Percentiles rank a stretch among this genome's conserved stretches.
phyloP scores from a whole-genome alignment of 2,113 vertebrate species.

The Ariopsis seemanni region DNA sequence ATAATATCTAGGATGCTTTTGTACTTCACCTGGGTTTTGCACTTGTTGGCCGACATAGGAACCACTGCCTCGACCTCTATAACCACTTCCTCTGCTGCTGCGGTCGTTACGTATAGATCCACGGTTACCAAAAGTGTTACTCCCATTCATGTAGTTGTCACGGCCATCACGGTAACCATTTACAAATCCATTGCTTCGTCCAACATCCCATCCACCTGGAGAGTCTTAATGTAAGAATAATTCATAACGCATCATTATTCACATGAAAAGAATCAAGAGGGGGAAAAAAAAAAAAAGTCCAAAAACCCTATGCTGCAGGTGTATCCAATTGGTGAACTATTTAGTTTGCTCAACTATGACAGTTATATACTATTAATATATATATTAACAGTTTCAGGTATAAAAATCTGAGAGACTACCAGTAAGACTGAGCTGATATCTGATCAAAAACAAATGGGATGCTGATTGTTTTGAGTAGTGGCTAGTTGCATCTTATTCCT shows the following conservation, averaged over 20 bases:
- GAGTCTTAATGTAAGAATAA: conserved; percentile 58
- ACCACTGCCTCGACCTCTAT: conserved; percentile 67
- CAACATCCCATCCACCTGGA: conserved; percentile 67
- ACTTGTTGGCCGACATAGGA: conserved; percentile 69
- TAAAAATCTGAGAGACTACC: not conserved
- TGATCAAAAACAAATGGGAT: not conserved
- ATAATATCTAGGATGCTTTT: not conserved
- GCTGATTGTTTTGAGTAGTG: not conserved
- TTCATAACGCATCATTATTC: not conserved
- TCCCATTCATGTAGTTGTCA: conserved; percentile 71
- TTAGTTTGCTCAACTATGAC: too few species aligned
- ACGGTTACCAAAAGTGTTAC: conserved; percentile 66
- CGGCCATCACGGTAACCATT: conserved; percentile 76
- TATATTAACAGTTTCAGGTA: not conserved
- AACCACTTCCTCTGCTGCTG: conserved; percentile 67
- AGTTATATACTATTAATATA: too few species aligned
- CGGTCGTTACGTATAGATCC: conserved; percentile 75
- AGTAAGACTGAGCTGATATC: not conserved
- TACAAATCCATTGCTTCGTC: conserved; percentile 75
- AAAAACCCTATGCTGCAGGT: not conserved
- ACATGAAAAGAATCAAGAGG: not conserved
- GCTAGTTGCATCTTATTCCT: not conserved
- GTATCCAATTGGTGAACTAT: too few species aligned
- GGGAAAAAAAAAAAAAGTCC: too few species aligned
- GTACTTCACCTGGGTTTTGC: conserved; percentile 57